These are phyloP conservation scores for Gambelia wislizenii DNA, from an alignment of 2,797 vertebrate species.

Conservation along the genomic window DNA sequence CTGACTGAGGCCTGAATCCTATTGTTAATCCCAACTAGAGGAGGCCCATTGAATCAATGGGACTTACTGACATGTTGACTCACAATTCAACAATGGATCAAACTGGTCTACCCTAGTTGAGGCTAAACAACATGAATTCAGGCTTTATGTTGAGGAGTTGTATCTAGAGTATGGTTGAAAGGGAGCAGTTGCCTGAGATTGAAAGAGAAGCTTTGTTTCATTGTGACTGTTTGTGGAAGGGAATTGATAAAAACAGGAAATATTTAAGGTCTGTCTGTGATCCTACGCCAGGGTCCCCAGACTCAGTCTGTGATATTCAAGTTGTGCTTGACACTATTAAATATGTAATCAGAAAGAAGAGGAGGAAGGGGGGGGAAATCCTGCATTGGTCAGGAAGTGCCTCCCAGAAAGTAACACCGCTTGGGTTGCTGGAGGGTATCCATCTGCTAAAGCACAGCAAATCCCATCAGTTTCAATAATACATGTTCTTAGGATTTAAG, in stretches of 20 bases:
- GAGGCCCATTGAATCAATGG: background rate
- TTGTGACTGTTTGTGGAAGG: conserved; percentile 73
- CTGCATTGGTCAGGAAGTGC: background rate
- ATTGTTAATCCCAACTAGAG: no score
- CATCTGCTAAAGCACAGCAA: background rate
- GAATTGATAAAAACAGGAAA: conserved; percentile 32
- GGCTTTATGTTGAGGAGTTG: background rate
- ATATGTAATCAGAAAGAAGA: conserved; percentile 61
- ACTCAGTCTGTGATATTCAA: conserved; percentile 72
- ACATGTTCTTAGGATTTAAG: background rate
- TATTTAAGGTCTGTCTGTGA: conserved; percentile 46
- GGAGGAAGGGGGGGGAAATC: conserved; percentile 43
- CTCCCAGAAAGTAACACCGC: background rate
- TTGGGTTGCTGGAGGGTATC: no score
- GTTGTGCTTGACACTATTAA: conserved; percentile 80
- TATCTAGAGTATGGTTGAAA: background rate
- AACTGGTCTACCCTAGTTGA: no score
- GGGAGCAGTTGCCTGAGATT: background rate
- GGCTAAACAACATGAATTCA: background rate
- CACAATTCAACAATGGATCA: no score
- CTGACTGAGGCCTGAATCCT: no score
- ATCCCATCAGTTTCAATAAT: background rate
- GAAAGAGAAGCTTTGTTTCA: conserved; percentile 41
- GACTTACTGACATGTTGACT: background rate
- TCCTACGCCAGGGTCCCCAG: conserved; percentile 17